A percentile compares a stretch with the other conserved stretches of the same genome.
Conservation (phyloP, 2,113 vertebrate genomes). For the Calidris pugnax region DNA sequence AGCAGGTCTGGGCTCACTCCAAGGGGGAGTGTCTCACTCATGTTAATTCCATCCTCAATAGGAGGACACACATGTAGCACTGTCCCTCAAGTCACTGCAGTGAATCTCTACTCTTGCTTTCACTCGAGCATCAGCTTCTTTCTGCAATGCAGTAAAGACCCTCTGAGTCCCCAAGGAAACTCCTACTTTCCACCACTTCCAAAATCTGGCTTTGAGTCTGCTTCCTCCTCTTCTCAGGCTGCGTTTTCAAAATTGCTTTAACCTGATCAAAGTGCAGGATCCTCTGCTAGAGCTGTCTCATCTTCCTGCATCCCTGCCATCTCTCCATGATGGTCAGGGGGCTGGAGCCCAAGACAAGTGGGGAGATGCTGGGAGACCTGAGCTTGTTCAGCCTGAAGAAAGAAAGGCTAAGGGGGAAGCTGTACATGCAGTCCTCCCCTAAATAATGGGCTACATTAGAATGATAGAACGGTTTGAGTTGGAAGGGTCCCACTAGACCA, state of each 20-base stretch:
- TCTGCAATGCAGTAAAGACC: background rate
- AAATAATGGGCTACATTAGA: background rate
- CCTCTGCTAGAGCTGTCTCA: background rate
- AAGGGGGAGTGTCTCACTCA: background rate
- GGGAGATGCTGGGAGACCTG: background rate
- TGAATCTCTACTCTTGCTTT: background rate
- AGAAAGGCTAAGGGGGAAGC: background rate
- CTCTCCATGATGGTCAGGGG: background rate
- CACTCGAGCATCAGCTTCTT: background rate
- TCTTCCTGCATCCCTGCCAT: background rate
- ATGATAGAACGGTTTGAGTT: too few relatives aligned
- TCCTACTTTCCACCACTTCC: background rate
- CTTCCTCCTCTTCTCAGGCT: background rate
- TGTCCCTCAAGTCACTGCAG: background rate
- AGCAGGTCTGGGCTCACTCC: background rate
- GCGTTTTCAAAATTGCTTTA: background rate
- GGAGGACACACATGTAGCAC: rapidly evolving
- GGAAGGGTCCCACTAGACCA: too few relatives aligned
- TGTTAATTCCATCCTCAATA: rapidly evolving
- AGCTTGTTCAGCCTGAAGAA: background rate
- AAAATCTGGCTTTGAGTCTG: background rate
- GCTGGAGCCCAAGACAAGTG: background rate
- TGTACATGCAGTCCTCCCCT: background rate
- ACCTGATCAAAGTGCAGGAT: background rate
- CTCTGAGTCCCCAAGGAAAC: background rate